phyloP scores from a whole-genome alignment of 2,797 vertebrate genomes.

The Amblyopsis hoosieri region DNA sequence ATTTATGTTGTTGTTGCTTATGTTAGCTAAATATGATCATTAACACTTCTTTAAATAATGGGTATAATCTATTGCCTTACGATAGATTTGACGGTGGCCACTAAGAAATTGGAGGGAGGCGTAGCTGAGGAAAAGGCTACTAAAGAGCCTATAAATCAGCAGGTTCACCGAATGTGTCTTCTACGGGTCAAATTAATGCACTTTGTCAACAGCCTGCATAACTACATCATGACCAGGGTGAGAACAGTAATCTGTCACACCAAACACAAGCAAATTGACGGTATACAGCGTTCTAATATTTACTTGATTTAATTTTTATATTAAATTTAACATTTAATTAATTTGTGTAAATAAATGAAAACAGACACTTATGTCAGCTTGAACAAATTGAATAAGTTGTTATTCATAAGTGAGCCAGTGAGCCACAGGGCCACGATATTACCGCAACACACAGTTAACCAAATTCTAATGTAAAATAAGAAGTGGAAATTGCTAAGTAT shows the following conservation, averaged over 20 bases:
- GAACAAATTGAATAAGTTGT: not conserved
- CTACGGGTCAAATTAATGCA: conserved; percentile 98
- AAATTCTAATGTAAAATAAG: not conserved
- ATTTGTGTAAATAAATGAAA: not conserved
- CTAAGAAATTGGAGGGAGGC: conserved; percentile 75
- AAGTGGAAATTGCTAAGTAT: not conserved
- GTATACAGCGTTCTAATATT: not conserved
- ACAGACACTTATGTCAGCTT: too few relatives aligned
- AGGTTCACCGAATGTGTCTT: conserved; percentile 96
- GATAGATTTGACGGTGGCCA: conserved; percentile 82
- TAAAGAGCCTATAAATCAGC: conserved; percentile 82
- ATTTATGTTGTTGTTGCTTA: too few relatives aligned
- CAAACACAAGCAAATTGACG: not conserved
- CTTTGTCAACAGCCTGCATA: conserved; percentile 98
- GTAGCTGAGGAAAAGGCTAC: conserved; percentile 63
- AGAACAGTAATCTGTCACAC: conserved; percentile 34
- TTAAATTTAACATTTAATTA: too few relatives aligned
- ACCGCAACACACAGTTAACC: not conserved
- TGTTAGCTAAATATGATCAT: not conserved
- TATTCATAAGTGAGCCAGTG: not conserved
- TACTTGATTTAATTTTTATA: too few relatives aligned
- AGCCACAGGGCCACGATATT: not conserved
- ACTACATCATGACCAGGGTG: conserved; percentile 98
- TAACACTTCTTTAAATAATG: not conserved
- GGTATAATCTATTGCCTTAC: not conserved